These are phyloP conservation scores for Petaurus breviceps DNA, from an alignment of 2,113 vertebrate species.

Conservation along the genomic window DNA sequence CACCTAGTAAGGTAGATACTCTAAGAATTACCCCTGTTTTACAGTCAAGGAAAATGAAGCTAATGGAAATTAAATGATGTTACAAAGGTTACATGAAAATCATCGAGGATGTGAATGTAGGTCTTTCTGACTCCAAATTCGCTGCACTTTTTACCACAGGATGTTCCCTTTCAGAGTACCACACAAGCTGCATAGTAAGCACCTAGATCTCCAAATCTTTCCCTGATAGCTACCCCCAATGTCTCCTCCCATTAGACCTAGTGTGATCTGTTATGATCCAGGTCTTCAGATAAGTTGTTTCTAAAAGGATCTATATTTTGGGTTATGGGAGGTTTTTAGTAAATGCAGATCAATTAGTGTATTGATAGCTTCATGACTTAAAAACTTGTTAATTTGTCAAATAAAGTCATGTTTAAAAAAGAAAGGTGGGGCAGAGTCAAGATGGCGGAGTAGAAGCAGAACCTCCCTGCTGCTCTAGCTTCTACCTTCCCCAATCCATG, in stretches of 20 bases:
- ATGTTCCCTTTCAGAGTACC: background rate
- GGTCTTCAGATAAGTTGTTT: background rate
- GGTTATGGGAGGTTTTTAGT: background rate
- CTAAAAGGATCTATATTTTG: background rate
- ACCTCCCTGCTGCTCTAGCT: no score
- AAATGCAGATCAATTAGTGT: background rate
- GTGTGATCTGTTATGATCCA: background rate
- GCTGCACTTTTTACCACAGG: background rate
- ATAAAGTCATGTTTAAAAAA: background rate
- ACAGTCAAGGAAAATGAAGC: background rate
- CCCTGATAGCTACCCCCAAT: background rate
- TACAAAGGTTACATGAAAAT: background rate
- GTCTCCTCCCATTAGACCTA: background rate
- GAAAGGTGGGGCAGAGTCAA: no score
- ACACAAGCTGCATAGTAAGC: background rate
- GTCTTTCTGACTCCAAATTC: background rate
- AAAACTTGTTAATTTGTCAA: background rate
- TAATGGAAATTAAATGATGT: background rate
- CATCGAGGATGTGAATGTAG: background rate
- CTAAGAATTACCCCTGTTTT: background rate
- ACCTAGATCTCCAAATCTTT: background rate
- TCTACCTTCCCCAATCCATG: no score
- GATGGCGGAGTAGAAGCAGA: no score
- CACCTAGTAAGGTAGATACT: background rate
- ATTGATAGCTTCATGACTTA: background rate